phyloP scores from a whole-genome alignment of 2,888 invertebrate species.

The Ctena decussata region DNA sequence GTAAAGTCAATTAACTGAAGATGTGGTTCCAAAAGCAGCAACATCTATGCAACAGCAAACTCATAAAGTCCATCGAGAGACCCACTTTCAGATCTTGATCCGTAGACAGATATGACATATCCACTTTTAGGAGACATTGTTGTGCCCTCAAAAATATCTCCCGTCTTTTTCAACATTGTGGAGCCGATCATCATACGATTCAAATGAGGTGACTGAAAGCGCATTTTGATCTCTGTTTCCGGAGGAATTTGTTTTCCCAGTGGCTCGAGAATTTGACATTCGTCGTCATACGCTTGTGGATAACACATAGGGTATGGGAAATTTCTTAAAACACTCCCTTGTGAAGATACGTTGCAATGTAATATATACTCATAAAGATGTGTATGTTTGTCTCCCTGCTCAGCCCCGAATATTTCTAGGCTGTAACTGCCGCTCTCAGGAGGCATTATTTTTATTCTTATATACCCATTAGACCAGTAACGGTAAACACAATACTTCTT shows the following conservation, averaged over 20 bases:
- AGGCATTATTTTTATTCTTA: constrained; percentile 39
- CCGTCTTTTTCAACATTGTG: background rate
- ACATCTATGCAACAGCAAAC: too few species aligned
- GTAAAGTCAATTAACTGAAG: too few species aligned
- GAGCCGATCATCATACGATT: background rate
- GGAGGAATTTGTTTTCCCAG: background rate
- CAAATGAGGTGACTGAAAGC: background rate
- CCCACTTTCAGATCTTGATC: background rate
- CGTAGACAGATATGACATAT: background rate
- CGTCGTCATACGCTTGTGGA: background rate
- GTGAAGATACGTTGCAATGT: constrained; percentile 19
- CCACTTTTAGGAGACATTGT: background rate
- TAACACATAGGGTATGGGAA: constrained; percentile 3
- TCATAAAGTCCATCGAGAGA: too few species aligned
- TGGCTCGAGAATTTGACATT: constrained; percentile 12
- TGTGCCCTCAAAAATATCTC: background rate
- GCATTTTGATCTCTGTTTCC: background rate
- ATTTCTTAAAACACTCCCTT: background rate
- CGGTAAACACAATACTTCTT: background rate
- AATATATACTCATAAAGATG: constrained; percentile 41
- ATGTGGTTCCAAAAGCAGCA: too few species aligned
- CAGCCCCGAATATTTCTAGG: constrained; percentile 45
- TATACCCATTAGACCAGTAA: background rate
- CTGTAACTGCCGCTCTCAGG: constrained; percentile 36
- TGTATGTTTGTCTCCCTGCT: background rate